Base-by-base conservation (phyloP, 2,113 vertebrate species). In the Pitta sordida region DNA sequence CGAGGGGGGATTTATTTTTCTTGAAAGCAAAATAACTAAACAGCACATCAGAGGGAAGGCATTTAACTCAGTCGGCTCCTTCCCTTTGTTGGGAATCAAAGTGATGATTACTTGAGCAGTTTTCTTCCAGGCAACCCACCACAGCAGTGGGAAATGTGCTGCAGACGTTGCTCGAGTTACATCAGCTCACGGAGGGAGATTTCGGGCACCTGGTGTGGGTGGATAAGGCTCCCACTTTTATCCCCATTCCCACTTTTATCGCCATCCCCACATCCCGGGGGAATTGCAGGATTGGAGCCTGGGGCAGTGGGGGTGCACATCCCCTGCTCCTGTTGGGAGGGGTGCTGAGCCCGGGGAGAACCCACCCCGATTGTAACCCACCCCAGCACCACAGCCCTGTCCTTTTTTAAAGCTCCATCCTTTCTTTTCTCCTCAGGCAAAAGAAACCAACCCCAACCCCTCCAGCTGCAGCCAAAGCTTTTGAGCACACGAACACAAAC, bases 21-120 rank as follows among this genome's bases (percentile, higher is more conserved):
- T 89, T 87, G 89, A 88, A 83, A 90, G 90, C 65, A 67, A 87
- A 91, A 87, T 36, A 78, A 81, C 69, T 62, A 65, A 88, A 21
- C 68, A 46, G 76, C 93, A 84, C 65, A 71, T 92, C 81, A 78
- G 93, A 95, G 85, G 60, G 84, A 56, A 91, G 65, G 91, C 44
- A 0, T 81, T 91, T 63, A 86, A 36, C 65, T 67, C 91, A 15
- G 91, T 2, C 44, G 2, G 78, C 65, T 86, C 90, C 89, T 68
- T 59, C 5, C 91, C 59, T 78, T 68, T 26, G 74, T 15, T 8
- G 81, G 49, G 65, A 91, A 92, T 94, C 93, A 81, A 91, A 91
- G 87, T 0, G 15, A 3, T 3, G 83, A 30, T 15, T 41, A 11
- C n/a, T 15, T 0, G 56, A 71, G 87, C 56, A 20, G 81, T 60